phyloP scores from a whole-genome alignment of 2,888 invertebrate genomes.

The Drosophila falleni region DNA sequence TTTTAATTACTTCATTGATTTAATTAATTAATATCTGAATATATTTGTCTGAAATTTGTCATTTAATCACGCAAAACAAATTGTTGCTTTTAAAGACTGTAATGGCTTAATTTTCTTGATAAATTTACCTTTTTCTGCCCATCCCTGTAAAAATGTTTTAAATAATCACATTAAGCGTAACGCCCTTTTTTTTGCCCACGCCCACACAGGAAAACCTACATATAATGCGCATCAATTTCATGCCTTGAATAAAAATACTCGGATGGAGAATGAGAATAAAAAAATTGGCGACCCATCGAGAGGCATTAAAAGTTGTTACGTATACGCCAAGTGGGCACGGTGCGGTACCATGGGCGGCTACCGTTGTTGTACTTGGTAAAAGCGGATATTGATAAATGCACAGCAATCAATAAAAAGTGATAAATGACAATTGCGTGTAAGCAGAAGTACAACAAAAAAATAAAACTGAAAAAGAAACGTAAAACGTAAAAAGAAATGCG shows the following conservation, averaged over 20 bases:
- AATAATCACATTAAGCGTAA: constrained; percentile 77
- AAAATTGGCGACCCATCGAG: constrained; percentile 47
- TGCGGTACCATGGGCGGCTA: constrained; percentile 51
- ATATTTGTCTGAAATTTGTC: constrained; percentile 32
- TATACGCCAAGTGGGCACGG: constrained; percentile 59
- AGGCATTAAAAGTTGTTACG: constrained; percentile 78
- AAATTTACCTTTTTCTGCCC: constrained; percentile 44
- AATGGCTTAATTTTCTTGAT: constrained; percentile 47
- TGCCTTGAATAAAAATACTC: constrained; percentile 68
- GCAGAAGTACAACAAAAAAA: constrained; percentile 38
- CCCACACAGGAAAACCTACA: constrained; percentile 25
- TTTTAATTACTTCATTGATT: background rate
- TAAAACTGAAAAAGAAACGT: background rate
- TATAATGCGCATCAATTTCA: constrained; percentile 76
- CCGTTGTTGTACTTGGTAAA: constrained; percentile 61
- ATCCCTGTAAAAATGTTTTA: constrained; percentile 56
- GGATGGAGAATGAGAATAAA: constrained; percentile 14
- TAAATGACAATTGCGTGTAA: constrained; percentile 79
- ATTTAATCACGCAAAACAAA: constrained; percentile 32
- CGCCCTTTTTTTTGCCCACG: constrained; percentile 28
- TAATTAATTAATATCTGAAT: constrained; percentile 22
- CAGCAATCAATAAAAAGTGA: constrained; percentile 80
- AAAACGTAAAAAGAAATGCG: constrained; percentile 40
- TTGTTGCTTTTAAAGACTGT: constrained; percentile 11
- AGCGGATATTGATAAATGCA: constrained; percentile 80